phyloP scores from a whole-genome alignment of 2,888 invertebrate species.

The Tinea semifulvella region DNA sequence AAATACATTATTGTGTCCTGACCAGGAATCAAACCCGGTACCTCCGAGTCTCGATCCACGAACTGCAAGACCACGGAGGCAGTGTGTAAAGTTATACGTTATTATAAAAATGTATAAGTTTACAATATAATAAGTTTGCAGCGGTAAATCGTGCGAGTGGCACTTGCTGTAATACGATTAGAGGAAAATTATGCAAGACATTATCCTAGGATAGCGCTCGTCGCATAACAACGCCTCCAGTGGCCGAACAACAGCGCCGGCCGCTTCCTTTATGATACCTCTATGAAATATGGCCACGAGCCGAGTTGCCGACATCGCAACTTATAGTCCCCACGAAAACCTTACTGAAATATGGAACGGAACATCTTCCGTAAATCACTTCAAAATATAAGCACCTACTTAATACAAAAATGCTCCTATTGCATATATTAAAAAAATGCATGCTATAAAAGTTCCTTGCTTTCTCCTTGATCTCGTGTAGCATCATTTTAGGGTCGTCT shows the following conservation, averaged over 20 bases:
- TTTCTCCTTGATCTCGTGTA: too few species aligned
- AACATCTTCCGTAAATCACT: not conserved
- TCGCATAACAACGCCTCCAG: conserved; percentile 61
- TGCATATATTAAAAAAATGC: too few species aligned
- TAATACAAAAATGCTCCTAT: too few species aligned
- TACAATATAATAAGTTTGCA: too few species aligned
- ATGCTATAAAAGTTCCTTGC: too few species aligned
- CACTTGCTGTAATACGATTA: conserved; percentile 56
- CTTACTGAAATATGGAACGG: not conserved
- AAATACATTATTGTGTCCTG: too few species aligned
- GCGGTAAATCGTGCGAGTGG: conserved; percentile 53
- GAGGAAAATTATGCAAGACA: conserved; percentile 62
- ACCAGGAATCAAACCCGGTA: too few species aligned
- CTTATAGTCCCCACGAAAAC: conserved; percentile 39
- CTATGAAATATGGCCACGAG: conserved; percentile 49
- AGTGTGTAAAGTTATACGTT: too few species aligned
- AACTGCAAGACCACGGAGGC: too few species aligned
- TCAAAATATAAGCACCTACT: conserved; percentile 25
- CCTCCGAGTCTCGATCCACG: too few species aligned
- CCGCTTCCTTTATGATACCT: conserved; percentile 51
- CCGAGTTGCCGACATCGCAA: conserved; percentile 30
- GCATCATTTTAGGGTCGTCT: too few species aligned
- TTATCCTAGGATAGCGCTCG: conserved; percentile 55
- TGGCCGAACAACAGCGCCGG: conserved; percentile 42
- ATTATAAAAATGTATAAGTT: too few species aligned